Base-by-base conservation (phyloP, 2,113 vertebrate species). In the Nothobranchius furzeri region DNA sequence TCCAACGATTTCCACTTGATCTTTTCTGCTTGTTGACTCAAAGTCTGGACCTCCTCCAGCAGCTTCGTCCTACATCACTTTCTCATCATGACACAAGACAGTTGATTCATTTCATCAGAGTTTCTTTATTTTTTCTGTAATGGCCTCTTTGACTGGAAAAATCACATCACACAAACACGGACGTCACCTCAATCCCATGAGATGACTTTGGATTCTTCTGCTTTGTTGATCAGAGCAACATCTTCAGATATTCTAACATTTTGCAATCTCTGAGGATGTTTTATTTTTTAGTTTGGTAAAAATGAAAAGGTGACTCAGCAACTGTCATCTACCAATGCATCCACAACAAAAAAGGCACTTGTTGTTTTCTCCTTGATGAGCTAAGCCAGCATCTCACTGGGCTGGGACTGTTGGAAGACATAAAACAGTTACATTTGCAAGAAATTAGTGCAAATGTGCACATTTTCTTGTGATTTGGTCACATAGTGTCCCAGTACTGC, bases 41-140 rank as follows among this genome's bases (percentile, higher is more conserved):
- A 85, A 82, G 84, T 85, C 89, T 92, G 87, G 88, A 70, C 73
- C 56, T 71, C 60, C 59, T 86, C 82, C 87, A 91, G 66, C 25
- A 12, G 46, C 56, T 53, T 36, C 36, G 61, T 48, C 57, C 65
- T 63, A 43, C 56, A n/a, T 67, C 45, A 64, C 8, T 46, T 47
- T 6, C 15, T 62, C 37, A 15, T 57, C 58, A 37, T 59, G 37
- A 47, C 36, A 60, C 46, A 12, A 49, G 60, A 20, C 9, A 9
- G 37, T 6, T 36, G 57, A 2, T 60, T 59, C 25, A n/a, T 77
- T 54, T 13, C 45, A 9, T 42, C 13, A 2, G 45, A 60, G 51
- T 51, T 12, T 51, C 24, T 40, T 6, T 40, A 9, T 40, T 45
- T 55, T 51, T 30, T 6, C 17, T 24, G 13, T 46, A 57, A 25